Evolutionary conservation across 1,140 invertebrate genomes (phyloP), one percentile per base, ranked within the genome.

Genomic region (Neodiprion virginianus): DNA sequence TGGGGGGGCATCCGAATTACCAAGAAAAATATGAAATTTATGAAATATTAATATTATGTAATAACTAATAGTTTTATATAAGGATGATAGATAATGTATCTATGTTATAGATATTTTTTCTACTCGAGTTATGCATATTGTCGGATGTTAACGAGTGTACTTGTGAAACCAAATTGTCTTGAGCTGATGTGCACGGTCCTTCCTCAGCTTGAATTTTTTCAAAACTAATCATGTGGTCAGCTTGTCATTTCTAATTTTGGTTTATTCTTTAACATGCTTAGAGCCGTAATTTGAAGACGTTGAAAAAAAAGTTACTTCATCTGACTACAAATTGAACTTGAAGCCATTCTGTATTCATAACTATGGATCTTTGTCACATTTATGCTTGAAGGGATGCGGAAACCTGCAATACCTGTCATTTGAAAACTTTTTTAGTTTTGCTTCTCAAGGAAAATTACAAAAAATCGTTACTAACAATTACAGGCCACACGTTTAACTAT

Each of bases 91-190:
- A 82, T 78, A 74, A 79, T 82, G 76, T 83, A 80, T 83, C 80
- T 83, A 61, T 61, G 82, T 83, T 83, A 80, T 82, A 83, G 79
- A 83, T 84, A 83, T 84, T 83, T 84, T 84, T 84, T 84, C 82
- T 84, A 84, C 81, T 83, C 79, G 74, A 83, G 76, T 82, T 83
- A 80, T 81, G 81, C 79, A 82, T 81, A 82, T 61, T 78, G 79
- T 84, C 77, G 79, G 79, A 82, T 82, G 78, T 82, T 81, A 79
- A 71, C 76, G 71, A 81, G 79, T 78, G 76, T 79, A 81, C 77
- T 83, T 82, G 78, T 83, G 81, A 79, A 79, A 82, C 75, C 69
- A 80, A 80, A 78, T 48, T 75, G 69, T 79, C 75, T 74, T 75
- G 77, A 67, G 71, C 76, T 74, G 76, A 77, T 72, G 77, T 81